Percentiles rank a stretch among this genome's conserved stretches.
Evolutionary conservation across 2,113 vertebrate genomes (phyloP).

Genomic region (Copsychus sechellarum): DNA sequence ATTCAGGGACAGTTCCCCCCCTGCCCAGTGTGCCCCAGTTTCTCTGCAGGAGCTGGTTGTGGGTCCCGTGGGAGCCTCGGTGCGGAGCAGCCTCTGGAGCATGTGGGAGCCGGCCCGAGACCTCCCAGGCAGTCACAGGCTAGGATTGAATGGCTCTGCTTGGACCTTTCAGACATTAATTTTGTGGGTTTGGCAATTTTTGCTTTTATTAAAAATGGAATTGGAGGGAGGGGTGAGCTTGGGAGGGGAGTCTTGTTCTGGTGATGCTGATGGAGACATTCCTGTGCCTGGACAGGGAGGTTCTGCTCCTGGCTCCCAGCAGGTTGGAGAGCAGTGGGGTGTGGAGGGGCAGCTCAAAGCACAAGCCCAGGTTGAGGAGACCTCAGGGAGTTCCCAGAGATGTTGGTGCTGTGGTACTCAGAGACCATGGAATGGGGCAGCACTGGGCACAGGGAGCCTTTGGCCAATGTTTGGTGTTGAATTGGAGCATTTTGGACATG

Average conservation of each 20-base stretch:
- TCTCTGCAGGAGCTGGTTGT: background rate
- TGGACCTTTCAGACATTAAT: constrained; percentile 16
- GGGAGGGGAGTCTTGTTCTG: background rate
- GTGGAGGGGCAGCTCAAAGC: background rate
- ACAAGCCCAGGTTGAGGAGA: background rate
- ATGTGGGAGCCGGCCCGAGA: rapidly evolving
- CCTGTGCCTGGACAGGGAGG: background rate
- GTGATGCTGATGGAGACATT: rapidly evolving
- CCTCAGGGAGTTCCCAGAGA: background rate
- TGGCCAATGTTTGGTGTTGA: background rate
- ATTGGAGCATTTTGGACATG: background rate
- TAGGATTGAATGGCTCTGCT: background rate
- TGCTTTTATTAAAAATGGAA: background rate
- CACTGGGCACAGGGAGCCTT: background rate
- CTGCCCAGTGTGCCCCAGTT: background rate
- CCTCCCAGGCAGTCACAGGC: constrained; percentile 18
- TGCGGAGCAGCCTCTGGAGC: rapidly evolving
- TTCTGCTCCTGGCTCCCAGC: rapidly evolving
- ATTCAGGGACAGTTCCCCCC: background rate
- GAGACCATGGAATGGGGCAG: background rate
- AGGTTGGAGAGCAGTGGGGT: background rate
- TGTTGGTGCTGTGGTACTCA: background rate
- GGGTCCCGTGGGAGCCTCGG: rapidly evolving
- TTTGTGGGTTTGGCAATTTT: constrained; percentile 17
- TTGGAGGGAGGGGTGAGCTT: background rate